phyloP scores from a whole-genome alignment of 2,888 invertebrate genomes.

The Lottia gigantea region DNA sequence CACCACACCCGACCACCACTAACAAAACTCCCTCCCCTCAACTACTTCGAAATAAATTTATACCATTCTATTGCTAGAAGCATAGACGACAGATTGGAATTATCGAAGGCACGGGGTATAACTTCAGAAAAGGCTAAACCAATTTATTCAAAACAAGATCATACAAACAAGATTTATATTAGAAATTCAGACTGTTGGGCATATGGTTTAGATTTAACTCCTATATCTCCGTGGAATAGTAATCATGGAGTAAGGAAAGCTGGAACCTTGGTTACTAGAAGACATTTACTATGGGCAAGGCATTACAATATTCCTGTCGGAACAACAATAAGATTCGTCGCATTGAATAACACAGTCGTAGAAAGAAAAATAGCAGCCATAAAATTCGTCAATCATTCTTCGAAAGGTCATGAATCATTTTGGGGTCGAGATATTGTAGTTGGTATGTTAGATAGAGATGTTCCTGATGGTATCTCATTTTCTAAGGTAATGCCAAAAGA shows the following conservation, averaged over 20 bases:
- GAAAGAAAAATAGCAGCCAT: conserved; percentile 37
- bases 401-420: conserved; percentile 23
- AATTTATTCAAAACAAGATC: conserved; percentile 44
- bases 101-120: conserved; percentile 28
- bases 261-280: conserved; percentile 43
- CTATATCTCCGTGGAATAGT: conserved; percentile 53
- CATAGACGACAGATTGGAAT: conserved; percentile 38
- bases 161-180: conserved; percentile 36
- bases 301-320: conserved; percentile 44
- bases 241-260: conserved; percentile 37
- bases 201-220: conserved; percentile 42
- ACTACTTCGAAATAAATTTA: conserved; percentile 29
- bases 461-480: conserved; percentile 17
- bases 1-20: neutral
- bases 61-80: conserved; percentile 37
- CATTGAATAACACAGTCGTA: conserved; percentile 41
- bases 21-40: conserved; percentile 18
- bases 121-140: conserved; percentile 32
- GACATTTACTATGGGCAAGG: conserved; percentile 48
- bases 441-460: conserved; percentile 45
- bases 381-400: conserved; percentile 23
- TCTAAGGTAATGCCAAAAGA: conserved; percentile 37
- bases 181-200: conserved; percentile 47
- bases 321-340: conserved; percentile 44
- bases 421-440: conserved; percentile 46